Conservation (phyloP, 2,797 vertebrate genomes). For the Chrysolophus pictus region DNA sequence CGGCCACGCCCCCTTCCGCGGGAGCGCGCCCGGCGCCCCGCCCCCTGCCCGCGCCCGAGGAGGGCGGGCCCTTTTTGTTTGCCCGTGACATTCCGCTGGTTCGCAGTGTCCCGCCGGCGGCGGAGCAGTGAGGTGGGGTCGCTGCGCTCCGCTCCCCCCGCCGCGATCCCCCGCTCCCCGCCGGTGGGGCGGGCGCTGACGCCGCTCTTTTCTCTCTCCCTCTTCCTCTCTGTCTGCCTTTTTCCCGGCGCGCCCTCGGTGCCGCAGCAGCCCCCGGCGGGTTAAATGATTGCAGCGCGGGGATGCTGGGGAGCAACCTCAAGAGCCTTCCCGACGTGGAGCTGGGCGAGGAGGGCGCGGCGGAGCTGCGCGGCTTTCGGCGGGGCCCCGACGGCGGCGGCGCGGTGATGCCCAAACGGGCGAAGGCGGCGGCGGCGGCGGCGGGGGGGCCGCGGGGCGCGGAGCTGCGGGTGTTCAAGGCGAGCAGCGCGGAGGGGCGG, state of each 20-base stretch:
- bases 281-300: slow-evolving; percentile 87
- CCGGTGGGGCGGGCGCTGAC: not conserved
- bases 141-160: not conserved
- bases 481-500: slow-evolving; percentile 82
- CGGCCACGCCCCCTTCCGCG: not conserved
- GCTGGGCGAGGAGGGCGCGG: slow-evolving; percentile 82
- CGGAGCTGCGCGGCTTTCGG: slow-evolving; percentile 64
- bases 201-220: not conserved
- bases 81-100: slow-evolving; percentile 33
- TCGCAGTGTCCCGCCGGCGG: slow-evolving; percentile 3
- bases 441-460: slow-evolving; percentile 76
- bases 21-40: not conserved
- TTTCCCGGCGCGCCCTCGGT: slow-evolving; percentile 10
- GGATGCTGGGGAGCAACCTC: slow-evolving; percentile 90
- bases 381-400: slow-evolving; percentile 69
- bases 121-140: not conserved
- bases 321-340: slow-evolving; percentile 83
- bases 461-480: slow-evolving; percentile 80
- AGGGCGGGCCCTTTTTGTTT: slow-evolving; percentile 40
- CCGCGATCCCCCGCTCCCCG: not conserved
- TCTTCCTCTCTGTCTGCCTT: slow-evolving; percentile 38
- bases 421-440: slow-evolving; percentile 75
- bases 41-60: slow-evolving; percentile 47
- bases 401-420: slow-evolving; percentile 78
- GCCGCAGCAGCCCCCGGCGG: slow-evolving; percentile 78